phyloP scores from a whole-genome alignment of 2,888 invertebrate genomes.

The Incurvaria masculella region DNA sequence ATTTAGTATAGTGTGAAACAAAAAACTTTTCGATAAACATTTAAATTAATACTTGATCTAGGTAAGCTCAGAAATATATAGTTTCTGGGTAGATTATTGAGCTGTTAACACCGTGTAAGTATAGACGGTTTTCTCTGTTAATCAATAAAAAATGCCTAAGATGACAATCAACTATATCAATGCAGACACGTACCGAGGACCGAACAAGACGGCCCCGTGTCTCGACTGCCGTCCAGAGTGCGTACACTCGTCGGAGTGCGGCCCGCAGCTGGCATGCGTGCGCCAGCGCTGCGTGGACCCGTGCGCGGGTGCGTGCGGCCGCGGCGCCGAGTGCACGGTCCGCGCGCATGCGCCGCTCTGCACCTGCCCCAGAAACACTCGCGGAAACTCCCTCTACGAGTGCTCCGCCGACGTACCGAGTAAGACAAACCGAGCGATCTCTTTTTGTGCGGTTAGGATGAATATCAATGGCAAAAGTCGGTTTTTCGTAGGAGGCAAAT shows the following conservation, averaged over 20 bases:
- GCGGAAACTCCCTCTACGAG: conserved; percentile 71
- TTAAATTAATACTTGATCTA: no score
- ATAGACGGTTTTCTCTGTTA: no score
- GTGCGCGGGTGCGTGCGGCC: conserved; percentile 73
- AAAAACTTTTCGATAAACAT: no score
- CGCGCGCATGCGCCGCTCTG: conserved; percentile 70
- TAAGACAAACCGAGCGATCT: conserved; percentile 38
- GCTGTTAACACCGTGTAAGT: no score
- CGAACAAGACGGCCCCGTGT: conserved; percentile 67
- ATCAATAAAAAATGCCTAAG: no score
- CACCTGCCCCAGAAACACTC: conserved; percentile 62
- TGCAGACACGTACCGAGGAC: no score
- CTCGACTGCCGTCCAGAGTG: conserved; percentile 74
- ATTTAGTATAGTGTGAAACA: no score
- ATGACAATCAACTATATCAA: no score
- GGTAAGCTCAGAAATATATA: no score
- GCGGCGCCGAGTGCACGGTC: conserved; percentile 67
- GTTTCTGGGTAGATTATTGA: no score
- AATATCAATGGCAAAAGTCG: background rate
- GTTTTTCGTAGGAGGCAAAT: background rate
- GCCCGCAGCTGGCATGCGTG: conserved; percentile 65
- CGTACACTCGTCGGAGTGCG: conserved; percentile 67
- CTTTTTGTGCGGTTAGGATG: background rate
- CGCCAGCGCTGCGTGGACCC: conserved; percentile 71
- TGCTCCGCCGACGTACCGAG: conserved; percentile 56